phyloP scores from a whole-genome alignment of 2,888 invertebrate species.

The Disparrhopalites patrizii region DNA sequence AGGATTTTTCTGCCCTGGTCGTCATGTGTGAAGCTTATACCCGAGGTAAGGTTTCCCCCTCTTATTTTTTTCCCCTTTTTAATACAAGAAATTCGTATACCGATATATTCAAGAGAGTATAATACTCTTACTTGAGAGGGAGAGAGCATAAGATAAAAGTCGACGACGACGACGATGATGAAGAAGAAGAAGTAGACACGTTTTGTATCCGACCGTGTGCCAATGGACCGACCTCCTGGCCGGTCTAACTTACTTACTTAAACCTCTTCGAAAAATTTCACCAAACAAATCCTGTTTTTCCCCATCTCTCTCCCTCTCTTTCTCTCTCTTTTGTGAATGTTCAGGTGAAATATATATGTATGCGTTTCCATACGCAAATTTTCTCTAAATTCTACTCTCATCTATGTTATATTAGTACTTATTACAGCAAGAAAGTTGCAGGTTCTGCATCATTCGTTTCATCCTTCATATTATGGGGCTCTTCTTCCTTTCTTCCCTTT shows the following conservation, averaged over 20 bases:
- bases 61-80: neutral
- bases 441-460: too few species aligned
- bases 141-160: too few species aligned
- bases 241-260: neutral
- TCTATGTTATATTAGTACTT: too few species aligned
- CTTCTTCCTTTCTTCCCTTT: too few species aligned
- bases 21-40: neutral
- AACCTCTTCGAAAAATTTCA: slow-evolving; percentile 4
- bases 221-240: slow-evolving; percentile 22
- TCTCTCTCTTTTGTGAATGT: neutral
- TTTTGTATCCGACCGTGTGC: slow-evolving; percentile 22
- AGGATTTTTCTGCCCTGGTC: neutral
- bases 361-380: neutral
- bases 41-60: neutral
- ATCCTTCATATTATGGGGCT: too few species aligned
- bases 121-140: too few species aligned
- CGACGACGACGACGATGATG: too few species aligned
- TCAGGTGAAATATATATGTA: neutral
- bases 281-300: slow-evolving; percentile 22
- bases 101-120: too few species aligned
- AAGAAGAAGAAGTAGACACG: slow-evolving; percentile 2
- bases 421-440: too few species aligned
- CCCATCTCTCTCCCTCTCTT: neutral
- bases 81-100: too few species aligned
- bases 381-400: too few species aligned